Evolutionary conservation across 1,140 invertebrate species (phyloP), one percentile per base, ranked within the genome.

Genomic region (Heliconius eleuchia): DNA sequence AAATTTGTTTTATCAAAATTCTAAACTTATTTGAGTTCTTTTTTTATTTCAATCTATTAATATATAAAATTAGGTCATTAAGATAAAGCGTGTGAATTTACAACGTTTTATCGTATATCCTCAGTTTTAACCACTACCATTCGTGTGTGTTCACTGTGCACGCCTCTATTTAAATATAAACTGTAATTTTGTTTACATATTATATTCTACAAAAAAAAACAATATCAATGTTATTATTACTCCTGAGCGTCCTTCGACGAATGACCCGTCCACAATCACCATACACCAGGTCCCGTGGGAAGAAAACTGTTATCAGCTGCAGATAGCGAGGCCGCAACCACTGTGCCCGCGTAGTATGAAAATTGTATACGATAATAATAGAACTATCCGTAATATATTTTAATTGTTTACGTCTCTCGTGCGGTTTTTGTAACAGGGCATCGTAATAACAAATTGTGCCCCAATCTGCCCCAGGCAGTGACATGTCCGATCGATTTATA

Each of bases 391-490:
- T 83, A 85, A 86, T 86, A 87, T 87, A 87, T 87, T 89, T 89
- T 90, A 89, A 91, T 92, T 90, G 87, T 91, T 90, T 88, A 85
- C 86, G 84, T 85, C 86, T 82, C 85, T 82, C 80, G 79, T 90
- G 91, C 85, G 89, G 89, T 90, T 89, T 86, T 83, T 82, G 83
- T 82, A 79, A 84, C 83, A 84, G 80, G 77, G 83, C 84, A 81
- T 82, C 86, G 86, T 89, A 85, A 88, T 87, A 89, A 88, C 88
- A 87, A 88, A 91, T 87, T 88, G 84, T 84, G 76, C 81, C 78
- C 42, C 42, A 46, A 13, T 46, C 42, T 46, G 76, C 81, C 78
- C 80, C 78, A 82, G 82, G 75, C 79, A 80, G 80, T 86, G 87
- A 89, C 85, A 85, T 86, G 85, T 81, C 73, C 87, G 83, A 86